Conservation (phyloP, 1,140 invertebrate genomes). For the Drosophila eugracilis region DNA sequence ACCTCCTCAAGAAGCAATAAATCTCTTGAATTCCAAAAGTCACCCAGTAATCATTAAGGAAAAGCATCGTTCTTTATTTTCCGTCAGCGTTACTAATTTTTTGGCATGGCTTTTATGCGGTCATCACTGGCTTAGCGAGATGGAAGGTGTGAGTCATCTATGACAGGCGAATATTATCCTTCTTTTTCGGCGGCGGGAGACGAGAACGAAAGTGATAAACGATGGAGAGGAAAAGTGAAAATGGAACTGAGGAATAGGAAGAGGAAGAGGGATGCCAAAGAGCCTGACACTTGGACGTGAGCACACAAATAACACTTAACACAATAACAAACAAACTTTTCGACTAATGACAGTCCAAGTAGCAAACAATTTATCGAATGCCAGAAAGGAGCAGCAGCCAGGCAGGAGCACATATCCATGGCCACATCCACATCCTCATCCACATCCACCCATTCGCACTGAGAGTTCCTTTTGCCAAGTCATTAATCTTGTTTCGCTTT, state of each 20-base stretch:
- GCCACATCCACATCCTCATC: no score
- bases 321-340: slow-evolving; percentile 84
- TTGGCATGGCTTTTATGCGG: slow-evolving; percentile 46
- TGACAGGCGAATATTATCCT: slow-evolving; percentile 66
- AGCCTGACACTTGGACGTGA: slow-evolving; percentile 79
- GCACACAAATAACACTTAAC: slow-evolving; percentile 84
- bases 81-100: slow-evolving; percentile 13
- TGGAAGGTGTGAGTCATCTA: slow-evolving; percentile 50
- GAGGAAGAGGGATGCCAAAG: slow-evolving; percentile 37
- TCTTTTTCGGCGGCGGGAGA: slow-evolving; percentile 4
- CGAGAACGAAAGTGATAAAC: slow-evolving; percentile 77
- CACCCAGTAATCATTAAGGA: slow-evolving; percentile 61
- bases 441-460: slow-evolving; percentile 14
- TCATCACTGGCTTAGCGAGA: slow-evolving; percentile 40
- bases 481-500: slow-evolving; percentile 82
- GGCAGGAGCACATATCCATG: slow-evolving; percentile 18
- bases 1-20: slow-evolving; percentile 27
- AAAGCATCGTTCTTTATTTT: slow-evolving; percentile 27
- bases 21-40: slow-evolving; percentile 32
- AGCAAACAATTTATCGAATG: slow-evolving; percentile 83
- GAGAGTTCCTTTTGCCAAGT: slow-evolving; percentile 73
- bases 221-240: slow-evolving; percentile 41
- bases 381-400: slow-evolving; percentile 46
- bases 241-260: not conserved
- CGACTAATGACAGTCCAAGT: slow-evolving; percentile 84